Evolutionary conservation across 2,113 vertebrate genomes (phyloP), one percentile per base, ranked within the genome.

Genomic region (Galeopterus variegatus): DNA sequence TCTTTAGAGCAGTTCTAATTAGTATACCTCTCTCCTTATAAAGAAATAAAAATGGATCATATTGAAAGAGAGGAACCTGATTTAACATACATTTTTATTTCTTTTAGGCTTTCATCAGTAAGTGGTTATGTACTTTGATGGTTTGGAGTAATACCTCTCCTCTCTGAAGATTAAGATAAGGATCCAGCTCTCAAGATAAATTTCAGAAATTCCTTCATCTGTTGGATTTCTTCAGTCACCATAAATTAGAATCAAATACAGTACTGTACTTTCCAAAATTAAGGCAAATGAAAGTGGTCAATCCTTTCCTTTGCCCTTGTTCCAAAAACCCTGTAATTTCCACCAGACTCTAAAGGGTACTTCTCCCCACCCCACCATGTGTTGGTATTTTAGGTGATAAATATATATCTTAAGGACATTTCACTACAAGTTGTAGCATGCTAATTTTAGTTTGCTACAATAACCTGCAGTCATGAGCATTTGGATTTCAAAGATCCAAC

Each of bases 211-310:
- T 60, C 23, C 65, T 31, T 90, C 64, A 76, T 12, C 19, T 65
- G 36, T 17, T 58, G 26, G 28, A 91, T 64, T 48, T 77, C 64
- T n/a, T 81, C 12, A 86, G 80, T 84, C 9, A 81, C 26, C 7
- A 77, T 48, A 48, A 62, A 69, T 56, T 14, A 92, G 50, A 95
- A 72, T 77, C 50, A 62, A 72, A 81, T 9, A 88, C 8, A 79
- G 58, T 67, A 65, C 60, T 87, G 85, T 87, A 75, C 56, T 88
- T 97, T 82, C 33, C 28, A 76, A 88, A 81, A 92, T 12, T 28
- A 64, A 81, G 60, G 56, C 8, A 56, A 58, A 76, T n/a, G 26
- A n/a, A 90, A 41, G 36, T 82, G 10, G 33, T 48, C 60, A 80
- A 41, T 83, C 41, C 90, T 72, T 88, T 58, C 45, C 50, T 97